phyloP scores from a whole-genome alignment of 2,888 invertebrate species.

The Tinea semifulvella region DNA sequence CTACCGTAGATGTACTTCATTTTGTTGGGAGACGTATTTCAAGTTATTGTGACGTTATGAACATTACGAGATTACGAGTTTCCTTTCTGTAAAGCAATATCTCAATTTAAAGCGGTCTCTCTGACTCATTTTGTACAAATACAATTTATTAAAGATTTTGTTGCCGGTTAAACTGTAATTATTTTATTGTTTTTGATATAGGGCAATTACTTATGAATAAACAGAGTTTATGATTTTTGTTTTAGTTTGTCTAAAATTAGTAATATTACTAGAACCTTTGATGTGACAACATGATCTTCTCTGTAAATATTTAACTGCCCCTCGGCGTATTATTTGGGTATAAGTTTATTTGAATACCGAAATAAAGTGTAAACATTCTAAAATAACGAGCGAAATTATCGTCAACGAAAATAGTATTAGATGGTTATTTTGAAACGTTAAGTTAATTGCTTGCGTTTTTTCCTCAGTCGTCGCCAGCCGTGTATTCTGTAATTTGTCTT shows the following conservation, averaged over 20 bases:
- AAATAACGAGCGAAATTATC: slow-evolving; percentile 54
- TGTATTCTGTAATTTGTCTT: slow-evolving; percentile 64
- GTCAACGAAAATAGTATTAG: slow-evolving; percentile 45
- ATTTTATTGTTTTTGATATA: too few relatives aligned
- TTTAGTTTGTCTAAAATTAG: too few relatives aligned
- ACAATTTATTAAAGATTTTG: too few relatives aligned
- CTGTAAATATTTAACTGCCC: slow-evolving; percentile 9
- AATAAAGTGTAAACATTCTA: slow-evolving; percentile 40
- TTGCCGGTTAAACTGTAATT: too few relatives aligned
- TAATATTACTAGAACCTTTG: slow-evolving; percentile 21
- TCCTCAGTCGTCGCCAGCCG: slow-evolving; percentile 42
- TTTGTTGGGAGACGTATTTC: slow-evolving; percentile 4
- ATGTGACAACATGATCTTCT: slow-evolving; percentile 18
- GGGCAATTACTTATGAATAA: too few relatives aligned
- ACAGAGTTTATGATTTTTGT: too few relatives aligned
- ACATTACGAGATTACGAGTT: slow-evolving; percentile 8
- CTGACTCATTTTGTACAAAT: slow-evolving; percentile 5
- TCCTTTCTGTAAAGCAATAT: not conserved
- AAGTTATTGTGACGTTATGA: slow-evolving; percentile 7
- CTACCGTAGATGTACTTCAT: slow-evolving; percentile 4
- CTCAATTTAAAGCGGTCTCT: slow-evolving; percentile 1
- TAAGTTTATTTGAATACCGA: slow-evolving; percentile 32
- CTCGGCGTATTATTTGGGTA: not conserved
- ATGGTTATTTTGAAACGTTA: slow-evolving; percentile 41
- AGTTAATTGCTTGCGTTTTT: slow-evolving; percentile 65